A percentile compares a stretch with the other conserved stretches of the same genome.
Conservation (phyloP, 1,140 invertebrate genomes). For the Hylaeus anthracinus region DNA sequence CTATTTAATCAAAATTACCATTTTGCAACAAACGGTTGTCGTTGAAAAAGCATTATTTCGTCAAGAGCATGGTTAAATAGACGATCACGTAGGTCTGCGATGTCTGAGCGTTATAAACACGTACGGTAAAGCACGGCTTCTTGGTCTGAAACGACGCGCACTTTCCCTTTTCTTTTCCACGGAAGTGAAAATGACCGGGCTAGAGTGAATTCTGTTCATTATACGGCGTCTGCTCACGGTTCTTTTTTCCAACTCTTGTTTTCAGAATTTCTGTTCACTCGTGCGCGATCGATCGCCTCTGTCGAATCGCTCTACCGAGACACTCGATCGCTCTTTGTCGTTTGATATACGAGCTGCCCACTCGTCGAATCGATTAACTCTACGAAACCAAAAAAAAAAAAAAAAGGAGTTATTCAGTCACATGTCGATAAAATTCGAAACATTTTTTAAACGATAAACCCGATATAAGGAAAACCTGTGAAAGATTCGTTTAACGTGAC, state of each 20-base stretch:
- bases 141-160: constrained; percentile 56
- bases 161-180: constrained; percentile 74
- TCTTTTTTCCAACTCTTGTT: constrained; percentile 58
- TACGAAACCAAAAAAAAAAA: too few species aligned
- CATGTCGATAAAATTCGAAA: too few species aligned
- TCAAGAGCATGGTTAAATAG: neutral
- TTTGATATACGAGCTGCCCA: neutral
- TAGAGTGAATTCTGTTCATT: constrained; percentile 55
- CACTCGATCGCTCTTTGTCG: constrained; percentile 4
- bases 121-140: constrained; percentile 31
- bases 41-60: neutral
- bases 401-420: too few species aligned
- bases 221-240: constrained; percentile 49
- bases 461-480: too few species aligned
- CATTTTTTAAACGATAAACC: too few species aligned
- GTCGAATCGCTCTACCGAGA: constrained; percentile 24
- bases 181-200: constrained; percentile 70
- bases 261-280: constrained; percentile 62
- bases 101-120: neutral
- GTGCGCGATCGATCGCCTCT: constrained; percentile 47
- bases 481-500: too few species aligned
- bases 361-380: too few species aligned
- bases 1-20: too few species aligned
- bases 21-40: neutral
- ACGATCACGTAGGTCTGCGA: neutral